Conservation (phyloP, 2,113 vertebrate species). For the Athene cunicularia region DNA sequence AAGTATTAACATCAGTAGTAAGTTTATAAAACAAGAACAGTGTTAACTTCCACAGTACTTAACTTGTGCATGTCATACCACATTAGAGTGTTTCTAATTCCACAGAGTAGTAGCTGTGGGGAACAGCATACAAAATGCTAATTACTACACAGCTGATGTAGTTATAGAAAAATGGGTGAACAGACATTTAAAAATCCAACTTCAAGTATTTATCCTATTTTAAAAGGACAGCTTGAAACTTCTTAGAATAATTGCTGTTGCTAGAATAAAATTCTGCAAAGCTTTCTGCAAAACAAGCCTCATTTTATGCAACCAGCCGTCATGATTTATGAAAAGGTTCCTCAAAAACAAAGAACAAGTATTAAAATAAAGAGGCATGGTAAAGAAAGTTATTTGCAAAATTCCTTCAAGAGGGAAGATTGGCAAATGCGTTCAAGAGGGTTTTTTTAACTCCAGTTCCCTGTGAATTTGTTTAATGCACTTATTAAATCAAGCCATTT, state of each 20-base stretch:
- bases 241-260: background rate
- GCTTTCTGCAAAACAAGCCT: background rate
- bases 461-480: background rate
- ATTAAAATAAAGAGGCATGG: background rate
- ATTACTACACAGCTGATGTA: constrained; percentile 23
- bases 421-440: background rate
- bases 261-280: background rate
- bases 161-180: background rate
- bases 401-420: background rate
- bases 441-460: constrained; percentile 1
- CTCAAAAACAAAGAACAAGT: background rate
- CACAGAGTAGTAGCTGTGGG: constrained; percentile 36
- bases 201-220: background rate
- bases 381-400: constrained; percentile 19
- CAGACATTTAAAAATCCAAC: background rate
- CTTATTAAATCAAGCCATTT: constrained; percentile 22
- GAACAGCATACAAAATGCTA: constrained; percentile 30
- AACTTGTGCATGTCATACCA: constrained; percentile 51
- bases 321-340: background rate
- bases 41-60: constrained; percentile 55
- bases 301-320: background rate
- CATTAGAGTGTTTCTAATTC: constrained; percentile 57
- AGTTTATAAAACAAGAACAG: constrained; percentile 68
- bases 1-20: constrained; percentile 50
- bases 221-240: background rate